phyloP scores from a whole-genome alignment of 2,797 vertebrate species.

The Xiphophorus birchmanni region DNA sequence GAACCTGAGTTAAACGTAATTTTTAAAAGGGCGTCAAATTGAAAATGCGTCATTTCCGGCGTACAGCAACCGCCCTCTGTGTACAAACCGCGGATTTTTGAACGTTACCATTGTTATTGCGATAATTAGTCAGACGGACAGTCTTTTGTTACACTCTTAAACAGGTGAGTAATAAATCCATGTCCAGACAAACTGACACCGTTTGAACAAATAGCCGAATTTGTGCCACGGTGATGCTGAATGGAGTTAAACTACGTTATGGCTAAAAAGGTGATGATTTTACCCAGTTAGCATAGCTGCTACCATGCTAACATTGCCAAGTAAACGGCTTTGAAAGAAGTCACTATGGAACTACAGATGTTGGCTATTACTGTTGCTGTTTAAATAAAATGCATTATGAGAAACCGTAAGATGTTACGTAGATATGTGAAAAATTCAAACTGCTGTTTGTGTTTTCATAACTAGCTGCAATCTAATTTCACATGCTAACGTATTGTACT shows the following conservation, averaged over 20 bases:
- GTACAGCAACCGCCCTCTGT: slow-evolving; percentile 2
- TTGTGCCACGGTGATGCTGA: neutral
- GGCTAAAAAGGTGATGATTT: neutral
- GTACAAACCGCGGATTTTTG: slow-evolving; percentile 63
- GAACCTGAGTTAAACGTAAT: neutral
- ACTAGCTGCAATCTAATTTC: neutral
- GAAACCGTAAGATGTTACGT: neutral
- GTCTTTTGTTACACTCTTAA: neutral
- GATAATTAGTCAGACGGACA: too few species aligned
- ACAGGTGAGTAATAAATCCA: slow-evolving; percentile 31
- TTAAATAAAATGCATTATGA: neutral
- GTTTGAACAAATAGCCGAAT: neutral
- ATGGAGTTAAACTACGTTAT: neutral
- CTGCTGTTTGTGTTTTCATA: neutral
- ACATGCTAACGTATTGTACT: neutral
- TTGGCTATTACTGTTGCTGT: neutral
- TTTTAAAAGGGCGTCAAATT: neutral
- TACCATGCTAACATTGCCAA: neutral
- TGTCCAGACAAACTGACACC: neutral
- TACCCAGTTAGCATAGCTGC: slow-evolving; percentile 13
- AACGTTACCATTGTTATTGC: slow-evolving; percentile 44
- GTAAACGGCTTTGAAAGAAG: neutral
- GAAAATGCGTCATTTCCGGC: slow-evolving; percentile 49
- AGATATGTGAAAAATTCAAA: neutral
- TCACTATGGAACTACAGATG: neutral